A percentile compares a stretch with the other conserved stretches of the same genome.
Evolutionary conservation across 2,113 vertebrate genomes (phyloP).

Genomic region (Balaenoptera acutorostrata): DNA sequence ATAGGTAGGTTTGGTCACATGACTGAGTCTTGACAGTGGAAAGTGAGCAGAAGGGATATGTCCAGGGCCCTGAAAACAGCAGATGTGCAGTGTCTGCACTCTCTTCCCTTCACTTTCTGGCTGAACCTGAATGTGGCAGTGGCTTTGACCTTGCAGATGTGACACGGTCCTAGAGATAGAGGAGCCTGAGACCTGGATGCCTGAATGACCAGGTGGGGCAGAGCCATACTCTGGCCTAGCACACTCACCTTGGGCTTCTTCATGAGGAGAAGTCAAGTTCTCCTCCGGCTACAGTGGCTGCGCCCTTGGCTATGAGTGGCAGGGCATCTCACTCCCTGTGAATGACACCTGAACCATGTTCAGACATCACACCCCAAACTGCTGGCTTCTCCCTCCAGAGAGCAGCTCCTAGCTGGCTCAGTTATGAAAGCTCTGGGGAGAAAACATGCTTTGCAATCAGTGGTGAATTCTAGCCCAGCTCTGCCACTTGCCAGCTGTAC

Average conservation of each 20-base stretch:
- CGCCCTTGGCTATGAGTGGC: not conserved
- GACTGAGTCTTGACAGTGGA: not conserved
- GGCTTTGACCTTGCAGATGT: not conserved
- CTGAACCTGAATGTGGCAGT: not conserved
- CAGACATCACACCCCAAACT: not conserved
- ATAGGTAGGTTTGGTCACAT: rapidly evolving
- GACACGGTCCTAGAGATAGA: not conserved
- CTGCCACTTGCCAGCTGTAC: not conserved
- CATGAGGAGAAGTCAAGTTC: not conserved
- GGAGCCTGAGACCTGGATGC: not conserved
- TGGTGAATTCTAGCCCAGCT: not conserved
- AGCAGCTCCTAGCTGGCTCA: not conserved
- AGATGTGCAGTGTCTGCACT: rapidly evolving
- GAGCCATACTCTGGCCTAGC: not conserved
- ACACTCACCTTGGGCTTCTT: not conserved
- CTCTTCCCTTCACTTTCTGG: rapidly evolving
- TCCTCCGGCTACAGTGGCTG: not conserved
- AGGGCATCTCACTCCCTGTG: not conserved
- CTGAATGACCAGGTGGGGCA: not conserved
- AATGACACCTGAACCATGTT: not conserved
- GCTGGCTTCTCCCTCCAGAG: not conserved
- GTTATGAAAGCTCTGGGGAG: not conserved
- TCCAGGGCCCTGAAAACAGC: not conserved
- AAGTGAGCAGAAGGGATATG: rapidly evolving
- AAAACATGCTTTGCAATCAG: not conserved